phyloP scores from a whole-genome alignment of 2,797 vertebrate genomes.

The Neopelma chrysocephalum region DNA sequence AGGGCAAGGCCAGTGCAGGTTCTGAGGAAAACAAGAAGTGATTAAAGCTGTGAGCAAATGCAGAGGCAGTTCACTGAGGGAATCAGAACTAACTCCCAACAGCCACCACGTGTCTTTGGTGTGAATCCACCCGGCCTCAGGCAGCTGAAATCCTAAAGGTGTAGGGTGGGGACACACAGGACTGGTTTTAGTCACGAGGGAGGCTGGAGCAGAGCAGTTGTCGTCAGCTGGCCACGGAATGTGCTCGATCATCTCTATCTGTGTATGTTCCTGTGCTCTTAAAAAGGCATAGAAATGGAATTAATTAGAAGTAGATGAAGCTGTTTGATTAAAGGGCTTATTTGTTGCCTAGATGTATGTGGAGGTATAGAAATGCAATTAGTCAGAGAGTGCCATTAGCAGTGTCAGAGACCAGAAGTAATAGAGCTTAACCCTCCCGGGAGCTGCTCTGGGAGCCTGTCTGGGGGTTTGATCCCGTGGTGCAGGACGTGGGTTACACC shows the following conservation, averaged over 20 bases:
- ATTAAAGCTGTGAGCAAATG: neutral
- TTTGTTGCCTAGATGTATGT: neutral
- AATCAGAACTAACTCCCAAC: neutral
- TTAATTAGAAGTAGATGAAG: constrained; percentile 44
- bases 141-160: neutral
- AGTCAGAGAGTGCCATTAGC: constrained; percentile 42
- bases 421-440: constrained; percentile 38
- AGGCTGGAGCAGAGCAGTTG: neutral
- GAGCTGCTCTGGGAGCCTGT: neutral
- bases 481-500: neutral
- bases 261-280: constrained; percentile 8
- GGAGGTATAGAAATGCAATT: constrained; percentile 42
- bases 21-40: neutral
- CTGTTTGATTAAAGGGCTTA: constrained; percentile 48
- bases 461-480: neutral
- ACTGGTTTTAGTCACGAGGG: neutral
- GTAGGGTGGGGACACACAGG: neutral
- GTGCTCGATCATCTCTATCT: neutral
- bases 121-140: fast-evolving
- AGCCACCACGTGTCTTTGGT: neutral
- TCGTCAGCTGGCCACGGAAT: neutral
- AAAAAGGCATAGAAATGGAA: constrained; percentile 8
- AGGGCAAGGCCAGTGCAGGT: neutral
- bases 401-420: constrained; percentile 49
- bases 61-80: fast-evolving